These are phyloP conservation scores for Cheiracanthium punctorium DNA, from an alignment of 2,888 invertebrate genomes.

Conservation along the genomic window DNA sequence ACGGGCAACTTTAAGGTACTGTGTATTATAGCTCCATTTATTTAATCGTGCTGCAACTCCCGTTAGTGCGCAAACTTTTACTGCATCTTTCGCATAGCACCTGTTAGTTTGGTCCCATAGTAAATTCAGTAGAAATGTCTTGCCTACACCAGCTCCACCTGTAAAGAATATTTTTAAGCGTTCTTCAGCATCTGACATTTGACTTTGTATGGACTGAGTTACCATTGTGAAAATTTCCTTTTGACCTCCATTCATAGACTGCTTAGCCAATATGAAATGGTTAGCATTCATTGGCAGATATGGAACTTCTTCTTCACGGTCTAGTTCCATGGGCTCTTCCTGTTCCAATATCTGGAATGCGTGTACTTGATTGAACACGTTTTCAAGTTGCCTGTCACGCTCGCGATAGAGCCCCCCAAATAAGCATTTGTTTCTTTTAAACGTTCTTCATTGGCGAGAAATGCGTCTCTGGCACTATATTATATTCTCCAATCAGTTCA, in stretches of 20 bases:
- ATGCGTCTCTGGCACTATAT: neutral
- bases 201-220: neutral
- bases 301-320: too few species aligned
- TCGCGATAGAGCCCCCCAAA: slow-evolving; percentile 17
- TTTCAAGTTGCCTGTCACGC: slow-evolving; percentile 17
- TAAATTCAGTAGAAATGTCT: slow-evolving; percentile 3
- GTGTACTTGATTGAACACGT: slow-evolving; percentile 11
- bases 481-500: neutral
- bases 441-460: neutral
- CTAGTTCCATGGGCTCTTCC: slow-evolving; percentile 9
- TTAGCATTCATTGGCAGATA: too few species aligned
- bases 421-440: too few species aligned
- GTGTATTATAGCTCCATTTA: slow-evolving; percentile 10
- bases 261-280: slow-evolving; percentile 11
- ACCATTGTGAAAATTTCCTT: slow-evolving; percentile 17
- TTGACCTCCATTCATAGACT: neutral
- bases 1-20: slow-evolving; percentile 16
- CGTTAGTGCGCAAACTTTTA: slow-evolving; percentile 5
- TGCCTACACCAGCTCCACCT: slow-evolving; percentile 9
- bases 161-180: slow-evolving; percentile 1
- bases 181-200: slow-evolving; percentile 1
- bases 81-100: neutral
- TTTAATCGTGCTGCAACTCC: neutral
- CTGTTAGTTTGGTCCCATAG: neutral
- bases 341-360: neutral